Evolutionary conservation across 2,113 vertebrate genomes (phyloP).

Genomic region (Gymnocephalus cernua): DNA sequence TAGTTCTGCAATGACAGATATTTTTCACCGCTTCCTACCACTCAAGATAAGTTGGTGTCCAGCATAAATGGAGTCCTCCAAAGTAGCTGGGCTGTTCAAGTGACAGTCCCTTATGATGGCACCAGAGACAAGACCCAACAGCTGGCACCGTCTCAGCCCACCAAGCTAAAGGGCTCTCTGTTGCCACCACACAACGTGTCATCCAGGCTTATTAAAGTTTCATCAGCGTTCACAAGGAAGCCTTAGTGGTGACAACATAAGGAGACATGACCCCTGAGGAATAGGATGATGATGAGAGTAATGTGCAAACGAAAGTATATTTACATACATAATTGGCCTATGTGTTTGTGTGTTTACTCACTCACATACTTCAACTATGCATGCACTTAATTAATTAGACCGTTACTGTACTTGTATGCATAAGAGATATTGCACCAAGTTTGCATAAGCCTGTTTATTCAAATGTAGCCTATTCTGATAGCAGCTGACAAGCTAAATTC

Average conservation of each 20-base stretch:
- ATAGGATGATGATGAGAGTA: slow-evolving; percentile 47
- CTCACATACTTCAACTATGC: slow-evolving; percentile 13
- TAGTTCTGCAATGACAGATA: slow-evolving; percentile 33
- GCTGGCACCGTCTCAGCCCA: slow-evolving; percentile 63
- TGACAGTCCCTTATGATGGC: slow-evolving; percentile 57
- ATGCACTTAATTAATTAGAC: slow-evolving; percentile 54
- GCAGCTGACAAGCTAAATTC: slow-evolving; percentile 4
- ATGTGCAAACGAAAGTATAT: slow-evolving; percentile 57
- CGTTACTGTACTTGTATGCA: slow-evolving; percentile 28
- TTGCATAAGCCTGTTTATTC: slow-evolving; percentile 56
- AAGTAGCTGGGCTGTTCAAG: slow-evolving; percentile 40
- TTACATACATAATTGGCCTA: slow-evolving; percentile 63
- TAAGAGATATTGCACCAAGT: slow-evolving; percentile 45
- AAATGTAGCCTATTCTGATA: slow-evolving; percentile 23
- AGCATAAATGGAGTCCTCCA: slow-evolving; percentile 50
- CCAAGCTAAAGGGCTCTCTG: slow-evolving; percentile 63
- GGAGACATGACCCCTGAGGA: slow-evolving; percentile 48
- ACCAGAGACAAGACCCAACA: slow-evolving; percentile 61
- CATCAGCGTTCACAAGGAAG: slow-evolving; percentile 59
- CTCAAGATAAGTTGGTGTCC: slow-evolving; percentile 30
- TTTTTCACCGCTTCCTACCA: slow-evolving; percentile 27
- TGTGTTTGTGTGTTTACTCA: slow-evolving; percentile 17
- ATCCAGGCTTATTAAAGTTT: slow-evolving; percentile 69
- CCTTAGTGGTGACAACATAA: slow-evolving; percentile 50
- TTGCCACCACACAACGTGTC: slow-evolving; percentile 53